Evolutionary conservation across 37 sponge, comb jelly and placozoan genomes (phyloP).

Genomic region (Mnemiopsis leidyi): DNA sequence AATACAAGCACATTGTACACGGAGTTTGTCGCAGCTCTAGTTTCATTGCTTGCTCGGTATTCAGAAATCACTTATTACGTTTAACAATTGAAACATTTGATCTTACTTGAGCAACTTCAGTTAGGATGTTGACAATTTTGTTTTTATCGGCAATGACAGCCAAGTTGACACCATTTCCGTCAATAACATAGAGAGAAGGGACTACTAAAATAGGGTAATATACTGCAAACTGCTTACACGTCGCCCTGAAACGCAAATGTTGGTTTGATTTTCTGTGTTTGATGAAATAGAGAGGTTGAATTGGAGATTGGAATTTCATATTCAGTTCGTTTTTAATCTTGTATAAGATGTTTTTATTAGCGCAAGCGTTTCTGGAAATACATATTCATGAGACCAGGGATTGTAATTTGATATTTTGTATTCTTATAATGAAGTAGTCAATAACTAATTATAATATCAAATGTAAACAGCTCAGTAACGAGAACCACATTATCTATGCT

Average conservation of each 20-base stretch:
- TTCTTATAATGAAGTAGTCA: too few species aligned
- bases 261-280: too few species aligned
- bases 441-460: too few species aligned
- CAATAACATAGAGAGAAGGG: not conserved
- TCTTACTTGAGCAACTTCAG: not conserved
- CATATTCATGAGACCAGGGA: too few species aligned
- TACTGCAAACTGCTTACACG: slow-evolving; percentile 37
- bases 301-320: too few species aligned
- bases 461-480: too few species aligned
- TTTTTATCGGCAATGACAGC: slow-evolving; percentile 44
- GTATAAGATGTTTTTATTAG: too few species aligned
- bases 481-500: too few species aligned
- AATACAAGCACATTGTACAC: not conserved
- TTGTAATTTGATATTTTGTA: too few species aligned
- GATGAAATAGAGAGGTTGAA: too few species aligned
- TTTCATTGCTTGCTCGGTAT: not conserved
- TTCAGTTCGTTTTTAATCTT: too few species aligned
- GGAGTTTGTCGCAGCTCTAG: not conserved
- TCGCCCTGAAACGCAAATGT: not conserved
- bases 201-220: slow-evolving; percentile 60
- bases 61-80: not conserved
- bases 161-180: not conserved
- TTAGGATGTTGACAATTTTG: slow-evolving; percentile 3
- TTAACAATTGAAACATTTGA: not conserved
- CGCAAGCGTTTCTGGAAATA: too few species aligned